Evolutionary conservation across 2,113 vertebrate genomes (phyloP).

Genomic region (Nothobranchius furzeri): DNA sequence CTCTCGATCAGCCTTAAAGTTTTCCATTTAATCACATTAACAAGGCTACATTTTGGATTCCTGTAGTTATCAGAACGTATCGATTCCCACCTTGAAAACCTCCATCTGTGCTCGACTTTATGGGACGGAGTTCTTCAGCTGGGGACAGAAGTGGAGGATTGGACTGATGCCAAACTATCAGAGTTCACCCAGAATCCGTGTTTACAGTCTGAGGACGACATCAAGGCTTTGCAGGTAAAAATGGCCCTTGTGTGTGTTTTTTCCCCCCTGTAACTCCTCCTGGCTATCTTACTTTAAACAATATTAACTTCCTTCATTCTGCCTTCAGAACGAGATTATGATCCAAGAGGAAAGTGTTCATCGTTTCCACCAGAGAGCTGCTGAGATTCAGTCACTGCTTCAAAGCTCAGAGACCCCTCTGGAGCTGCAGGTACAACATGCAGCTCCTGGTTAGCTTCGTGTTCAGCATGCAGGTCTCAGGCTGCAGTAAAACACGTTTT

Average conservation of each 20-base stretch:
- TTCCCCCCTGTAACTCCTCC: not conserved
- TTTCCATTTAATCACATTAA: not conserved
- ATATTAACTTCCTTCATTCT: not conserved
- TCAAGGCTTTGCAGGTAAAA: conserved; percentile 82
- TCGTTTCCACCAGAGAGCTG: conserved; percentile 78
- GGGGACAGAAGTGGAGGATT: conserved; percentile 78
- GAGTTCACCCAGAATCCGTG: conserved; percentile 59
- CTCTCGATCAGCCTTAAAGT: too few species aligned
- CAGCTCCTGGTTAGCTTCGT: not conserved
- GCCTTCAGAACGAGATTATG: conserved; percentile 80
- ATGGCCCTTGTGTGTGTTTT: not conserved
- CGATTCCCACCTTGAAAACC: conserved; percentile 84
- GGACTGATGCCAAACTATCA: conserved; percentile 74
- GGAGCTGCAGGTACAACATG: conserved; percentile 87
- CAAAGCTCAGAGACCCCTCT: conserved; percentile 83
- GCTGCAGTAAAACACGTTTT: not conserved
- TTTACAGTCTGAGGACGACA: conserved; percentile 77
- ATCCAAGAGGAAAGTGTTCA: conserved; percentile 81
- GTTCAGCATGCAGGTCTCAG: not conserved
- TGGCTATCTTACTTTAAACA: not conserved
- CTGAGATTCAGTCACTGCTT: conserved; percentile 87
- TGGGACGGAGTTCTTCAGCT: conserved; percentile 88
- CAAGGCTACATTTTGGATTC: not conserved
- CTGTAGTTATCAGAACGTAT: conserved; percentile 88
- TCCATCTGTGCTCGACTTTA: conserved; percentile 81